These are phyloP conservation scores for Leptatherina wallacei DNA, from an alignment of 2,797 vertebrate species.

Conservation along the genomic window DNA sequence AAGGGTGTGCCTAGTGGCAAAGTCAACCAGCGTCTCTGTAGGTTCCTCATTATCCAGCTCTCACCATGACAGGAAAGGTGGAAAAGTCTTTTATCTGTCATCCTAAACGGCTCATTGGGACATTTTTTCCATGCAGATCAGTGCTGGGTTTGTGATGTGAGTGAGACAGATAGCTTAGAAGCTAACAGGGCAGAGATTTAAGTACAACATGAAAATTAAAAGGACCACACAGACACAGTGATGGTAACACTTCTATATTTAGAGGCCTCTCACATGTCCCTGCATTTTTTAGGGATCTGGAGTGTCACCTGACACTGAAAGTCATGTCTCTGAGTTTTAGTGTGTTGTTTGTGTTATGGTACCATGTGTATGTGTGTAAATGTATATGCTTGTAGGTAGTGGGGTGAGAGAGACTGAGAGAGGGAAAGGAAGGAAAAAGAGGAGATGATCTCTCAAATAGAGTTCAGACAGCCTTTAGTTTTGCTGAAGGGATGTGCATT, in stretches of 20 bases:
- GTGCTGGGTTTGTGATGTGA: constrained; percentile 47
- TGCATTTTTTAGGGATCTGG: constrained; percentile 81
- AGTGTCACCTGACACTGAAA: constrained; percentile 77
- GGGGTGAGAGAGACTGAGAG: constrained; percentile 17
- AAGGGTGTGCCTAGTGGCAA: constrained; percentile 78
- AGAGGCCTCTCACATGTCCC: constrained; percentile 79
- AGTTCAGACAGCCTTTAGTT: constrained; percentile 38
- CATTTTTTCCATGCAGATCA: constrained; percentile 45
- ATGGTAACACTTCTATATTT: constrained; percentile 79
- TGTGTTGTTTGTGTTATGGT: constrained; percentile 30
- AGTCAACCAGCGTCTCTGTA: constrained; percentile 75
- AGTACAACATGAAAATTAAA: constrained; percentile 70
- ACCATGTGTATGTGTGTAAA: constrained; percentile 27
- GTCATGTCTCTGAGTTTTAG: constrained; percentile 66
- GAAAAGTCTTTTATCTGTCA: constrained; percentile 68
- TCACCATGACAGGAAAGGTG: constrained; percentile 68
- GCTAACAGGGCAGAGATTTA: constrained; percentile 57
- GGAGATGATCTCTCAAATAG: constrained; percentile 27
- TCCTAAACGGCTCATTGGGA: constrained; percentile 58
- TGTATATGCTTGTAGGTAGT: constrained; percentile 11
- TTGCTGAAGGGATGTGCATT: constrained; percentile 66
- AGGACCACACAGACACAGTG: constrained; percentile 65
- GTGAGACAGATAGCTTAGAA: constrained; percentile 14
- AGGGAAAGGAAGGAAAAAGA: constrained; percentile 18
- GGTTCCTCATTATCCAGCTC: constrained; percentile 75